Base-by-base conservation (phyloP, 2,797 vertebrate species). In the Linurgus olivaceus region DNA sequence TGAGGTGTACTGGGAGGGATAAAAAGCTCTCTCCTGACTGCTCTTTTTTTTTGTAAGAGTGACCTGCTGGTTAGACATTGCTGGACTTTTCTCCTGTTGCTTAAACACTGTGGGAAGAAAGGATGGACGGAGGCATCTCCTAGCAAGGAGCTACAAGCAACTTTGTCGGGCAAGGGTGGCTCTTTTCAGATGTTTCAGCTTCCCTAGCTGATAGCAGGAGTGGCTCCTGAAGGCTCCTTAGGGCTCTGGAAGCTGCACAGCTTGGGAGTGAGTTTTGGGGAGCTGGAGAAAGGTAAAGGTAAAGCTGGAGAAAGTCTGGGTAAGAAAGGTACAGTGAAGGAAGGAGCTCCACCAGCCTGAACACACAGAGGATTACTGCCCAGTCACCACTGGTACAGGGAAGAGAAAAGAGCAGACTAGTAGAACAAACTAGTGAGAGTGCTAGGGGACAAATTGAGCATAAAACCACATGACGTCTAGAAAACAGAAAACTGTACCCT, bases 141-240 rank as follows among this genome's bases (percentile, higher is more conserved):
- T 63, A 57, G 45, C 8, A n/a, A 67, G 59, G 17, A 70, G 15
- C 18, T 1, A 1, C 0, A 0, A 26, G 25, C 13, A 25, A 8
- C 35, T 73, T 67, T 37, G 7, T 26, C 10, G 33, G 35, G 17
- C 42, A 58, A 17, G 40, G 23, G 9, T 13, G 28, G 13, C 7
- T 67, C 20, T 63, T 75, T 52, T 58, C 40, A 38, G 68, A 20
- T 26, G 35, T 87, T 90, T 59, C 20, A n/a, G 9, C 33, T 87
- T 89, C 23, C 18, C n/a, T 26, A 35, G 11, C 28, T 73, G 55
- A 26, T 31, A 73, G 37, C 8, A 9, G 44, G 47, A 72, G 45
- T 15, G 13, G 26, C 3, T 93, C 8, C n/a, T 38, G 55, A 51
- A 68, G 6, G 17, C 38, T 73, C 15, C 5, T 40, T 19, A 17